Evolutionary conservation across 1,140 invertebrate genomes (phyloP).

Genomic region (Penaeus indicus): DNA sequence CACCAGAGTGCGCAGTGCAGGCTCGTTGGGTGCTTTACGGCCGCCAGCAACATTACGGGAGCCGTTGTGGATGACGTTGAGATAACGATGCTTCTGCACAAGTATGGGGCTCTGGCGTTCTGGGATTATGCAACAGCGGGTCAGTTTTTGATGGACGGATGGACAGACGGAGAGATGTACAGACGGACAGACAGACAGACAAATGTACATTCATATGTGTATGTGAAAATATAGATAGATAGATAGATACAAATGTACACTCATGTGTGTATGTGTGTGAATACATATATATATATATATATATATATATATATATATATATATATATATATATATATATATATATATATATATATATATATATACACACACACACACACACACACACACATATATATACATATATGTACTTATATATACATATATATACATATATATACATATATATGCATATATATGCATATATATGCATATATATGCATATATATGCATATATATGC

Average conservation of each 20-base stretch:
- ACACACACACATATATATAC: neutral
- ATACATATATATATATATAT: too few relatives aligned
- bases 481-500: too few relatives aligned
- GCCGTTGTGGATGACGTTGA: conserved; percentile 86
- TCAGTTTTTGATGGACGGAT: conserved; percentile 66
- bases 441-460: too few relatives aligned
- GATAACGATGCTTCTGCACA: conserved; percentile 85
- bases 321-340: too few relatives aligned
- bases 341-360: too few relatives aligned
- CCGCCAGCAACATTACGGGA: conserved; percentile 92
- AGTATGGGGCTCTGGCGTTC: conserved; percentile 85
- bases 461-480: too few relatives aligned
- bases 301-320: too few relatives aligned
- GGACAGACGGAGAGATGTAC: neutral
- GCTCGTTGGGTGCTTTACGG: conserved; percentile 88
- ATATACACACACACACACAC: neutral
- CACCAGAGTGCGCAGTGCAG: conserved; percentile 72
- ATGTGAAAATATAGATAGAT: neutral
- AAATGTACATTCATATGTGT: neutral
- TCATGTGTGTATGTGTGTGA: neutral
- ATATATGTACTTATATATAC: too few relatives aligned
- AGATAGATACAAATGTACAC: neutral
- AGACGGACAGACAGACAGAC: neutral
- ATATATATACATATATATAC: too few relatives aligned
- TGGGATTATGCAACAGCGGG: conserved; percentile 91